These are phyloP conservation scores for Sphyrna mokarran DNA, from an alignment of 2,113 vertebrate genomes.

Conservation along the genomic window DNA sequence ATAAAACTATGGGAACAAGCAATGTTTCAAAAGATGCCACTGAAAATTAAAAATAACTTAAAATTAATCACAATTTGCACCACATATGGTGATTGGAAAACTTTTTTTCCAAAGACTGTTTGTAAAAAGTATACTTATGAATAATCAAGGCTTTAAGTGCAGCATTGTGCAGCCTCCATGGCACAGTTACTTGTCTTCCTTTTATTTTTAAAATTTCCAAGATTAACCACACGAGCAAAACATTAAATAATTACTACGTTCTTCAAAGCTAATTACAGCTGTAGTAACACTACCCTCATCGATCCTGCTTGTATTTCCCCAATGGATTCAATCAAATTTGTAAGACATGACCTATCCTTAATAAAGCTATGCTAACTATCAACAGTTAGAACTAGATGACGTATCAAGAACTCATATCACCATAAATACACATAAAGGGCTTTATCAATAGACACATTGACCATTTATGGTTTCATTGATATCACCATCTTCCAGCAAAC, in stretches of 20 bases:
- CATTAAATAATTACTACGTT: background rate
- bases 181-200: background rate
- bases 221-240: background rate
- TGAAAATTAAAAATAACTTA: conserved; percentile 15
- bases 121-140: background rate
- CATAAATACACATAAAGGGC: too few relatives aligned
- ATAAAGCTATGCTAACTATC: too few relatives aligned
- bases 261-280: background rate
- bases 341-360: too few relatives aligned
- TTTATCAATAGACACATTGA: too few relatives aligned
- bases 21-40: background rate
- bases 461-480: too few relatives aligned
- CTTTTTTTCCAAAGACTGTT: background rate
- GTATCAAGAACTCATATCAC: too few relatives aligned
- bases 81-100: background rate
- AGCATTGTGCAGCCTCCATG: background rate
- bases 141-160: background rate
- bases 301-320: too few relatives aligned
- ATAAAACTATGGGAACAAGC: background rate
- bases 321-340: too few relatives aligned
- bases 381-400: too few relatives aligned
- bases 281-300: too few relatives aligned
- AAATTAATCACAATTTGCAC: background rate
- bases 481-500: too few relatives aligned
- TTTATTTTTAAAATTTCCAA: background rate